A percentile compares a stretch with the other conserved stretches of the same genome.
Conservation (phyloP, 1,140 invertebrate species). For the Geopemphigus sp. region DNA sequence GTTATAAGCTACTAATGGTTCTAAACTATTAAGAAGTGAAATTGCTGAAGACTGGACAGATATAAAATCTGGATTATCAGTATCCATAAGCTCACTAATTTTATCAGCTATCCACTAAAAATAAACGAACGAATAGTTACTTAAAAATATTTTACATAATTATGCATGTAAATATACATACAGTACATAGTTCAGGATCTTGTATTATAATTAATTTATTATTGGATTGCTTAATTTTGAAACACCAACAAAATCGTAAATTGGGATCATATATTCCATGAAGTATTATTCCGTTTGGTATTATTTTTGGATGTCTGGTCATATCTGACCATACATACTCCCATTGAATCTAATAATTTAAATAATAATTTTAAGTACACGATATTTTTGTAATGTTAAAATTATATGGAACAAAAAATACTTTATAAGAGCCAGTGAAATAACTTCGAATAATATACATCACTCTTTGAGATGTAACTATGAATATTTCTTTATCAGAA, state of each 20-base stretch:
- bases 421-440: conserved; percentile 35
- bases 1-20: too few species aligned
- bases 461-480: conserved; percentile 37
- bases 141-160: too few species aligned
- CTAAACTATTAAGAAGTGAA: conserved; percentile 41
- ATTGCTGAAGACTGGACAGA: conserved; percentile 6
- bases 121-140: conserved; percentile 3
- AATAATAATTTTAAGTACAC: conserved; percentile 1
- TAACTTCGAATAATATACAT: conserved; percentile 40
- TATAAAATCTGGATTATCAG: conserved; percentile 30
- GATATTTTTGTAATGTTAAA: not conserved
- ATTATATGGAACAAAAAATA: conserved; percentile 23
- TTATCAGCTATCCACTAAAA: conserved; percentile 38
- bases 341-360: conserved; percentile 41
- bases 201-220: conserved; percentile 7
- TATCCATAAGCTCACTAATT: conserved; percentile 38
- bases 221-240: conserved; percentile 24
- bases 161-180: conserved; percentile 26
- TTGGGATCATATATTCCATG: conserved; percentile 34
- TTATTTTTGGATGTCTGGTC: conserved; percentile 26
- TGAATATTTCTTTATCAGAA: conserved; percentile 38
- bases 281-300: conserved; percentile 23
- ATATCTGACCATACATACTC: conserved; percentile 31
- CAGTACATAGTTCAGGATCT: conserved; percentile 18
- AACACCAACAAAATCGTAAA: conserved; percentile 27